Evolutionary conservation across 2,888 invertebrate species (phyloP), one percentile per base, ranked within the genome.

Genomic region (Gastrophysa polygoni): DNA sequence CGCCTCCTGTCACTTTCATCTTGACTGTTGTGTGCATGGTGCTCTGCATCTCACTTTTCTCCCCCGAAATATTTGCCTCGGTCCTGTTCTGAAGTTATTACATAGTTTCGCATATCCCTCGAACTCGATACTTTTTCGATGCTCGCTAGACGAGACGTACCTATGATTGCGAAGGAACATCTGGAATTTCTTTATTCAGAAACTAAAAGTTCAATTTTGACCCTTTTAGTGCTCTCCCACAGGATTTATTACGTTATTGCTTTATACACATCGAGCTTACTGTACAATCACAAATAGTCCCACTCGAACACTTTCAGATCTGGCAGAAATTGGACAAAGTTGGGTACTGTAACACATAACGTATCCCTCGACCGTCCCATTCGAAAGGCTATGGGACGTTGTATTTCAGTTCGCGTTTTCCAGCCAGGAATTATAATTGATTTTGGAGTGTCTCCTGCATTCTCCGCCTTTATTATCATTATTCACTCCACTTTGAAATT

Each of bases 1-100:
- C 73, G 78, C 78, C 76, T 79, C 79, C 79, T 81, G 81, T 82
- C 81, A 82, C 80, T 82, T 81, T 81, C 81, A 80, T 81, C 77
- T 78, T 76, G 75, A 78, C 78, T 78, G 73, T 78, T 79, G 78
- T 78, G 77, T 77, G n/a, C n/a, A n/a, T n/a, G 76, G 76, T 74
- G 75, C 76, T 75, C 75, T 75, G 75, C 75, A 77, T 14, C 11
- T 38, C 38, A 38, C 38, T 38, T 14, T 79, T 79, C 77, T 79
- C 78, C 73, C 73, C 73, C 77, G 79, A 78, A 79, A 80, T 78
- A 78, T 79, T 78, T 74, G 73, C 68, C 71, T 72, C 71, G 71
- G 71, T 74, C 75, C 72, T 75, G 78, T 79, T 79, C 76, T 71
- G 72, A 78, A 79, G 73, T 79, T 78, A 78, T 77, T 79, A 78